Base-by-base conservation (phyloP, 2,797 vertebrate genomes). In the Lacerta viridis region DNA sequence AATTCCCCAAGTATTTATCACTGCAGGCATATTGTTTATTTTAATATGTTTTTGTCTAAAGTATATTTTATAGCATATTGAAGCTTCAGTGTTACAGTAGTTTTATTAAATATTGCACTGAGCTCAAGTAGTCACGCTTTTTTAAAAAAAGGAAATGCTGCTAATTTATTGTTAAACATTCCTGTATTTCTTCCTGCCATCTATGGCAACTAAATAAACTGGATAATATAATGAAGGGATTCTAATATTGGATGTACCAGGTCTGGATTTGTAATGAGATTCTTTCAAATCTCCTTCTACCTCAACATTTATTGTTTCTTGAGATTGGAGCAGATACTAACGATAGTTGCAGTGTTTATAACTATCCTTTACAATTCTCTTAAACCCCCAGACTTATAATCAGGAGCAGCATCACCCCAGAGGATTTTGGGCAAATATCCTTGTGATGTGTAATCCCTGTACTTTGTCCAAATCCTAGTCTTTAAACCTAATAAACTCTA, bases 71-170 rank as follows among this genome's bases (percentile, higher is more conserved):
- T 69, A 78, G 41, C 41, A 0, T 75, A 7, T 86, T 39, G 25
- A 83, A 94, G 74, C 72, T 87, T 84, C 81, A 89, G 41, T 79
- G 82, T 89, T 83, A 80, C 29, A 91, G 80, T 87, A 77, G 1
- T 86, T 93, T 80, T 87, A 80, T 68, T 89, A 88, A 93, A 87
- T 80, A 27, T 91, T 79, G 2, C 50, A 78, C 87, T 59, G 20
- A 1, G 0, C 82, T 92, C 61, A 92, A 93, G 23, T 86, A 85
- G 43, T 39, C 68, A 90, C 93, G 91, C 86, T 5, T 3, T 89
- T 91, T 80, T 86, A 5, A 36, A 25, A 41, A 23, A 68, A 39
- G 55, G 36, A 86, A 88, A 85, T 87, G 69, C 64, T 29, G 71
- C 41, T 87, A n/a, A 87, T 68, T 87, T 91, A 3, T 7, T 90